phyloP scores from a whole-genome alignment of 2,888 invertebrate genomes.

The Elgonia sp. region DNA sequence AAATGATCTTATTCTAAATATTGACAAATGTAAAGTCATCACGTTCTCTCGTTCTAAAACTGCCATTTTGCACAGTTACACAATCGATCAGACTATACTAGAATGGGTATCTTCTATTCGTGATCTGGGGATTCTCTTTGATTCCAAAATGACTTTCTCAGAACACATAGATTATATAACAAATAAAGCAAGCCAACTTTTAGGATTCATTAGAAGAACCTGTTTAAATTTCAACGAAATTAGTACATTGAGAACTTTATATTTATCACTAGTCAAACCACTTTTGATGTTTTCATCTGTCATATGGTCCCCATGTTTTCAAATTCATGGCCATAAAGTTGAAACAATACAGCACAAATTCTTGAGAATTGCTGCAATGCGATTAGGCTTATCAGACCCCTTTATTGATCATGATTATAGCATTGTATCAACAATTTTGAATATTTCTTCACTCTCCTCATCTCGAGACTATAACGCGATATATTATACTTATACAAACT shows the following conservation, averaged over 20 bases:
- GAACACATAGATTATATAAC: neutral
- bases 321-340: neutral
- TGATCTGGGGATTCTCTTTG: neutral
- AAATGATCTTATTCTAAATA: neutral
- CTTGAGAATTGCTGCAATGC: neutral
- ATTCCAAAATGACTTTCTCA: neutral
- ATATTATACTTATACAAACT: neutral
- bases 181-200: neutral
- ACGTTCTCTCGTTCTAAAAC: neutral
- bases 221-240: neutral
- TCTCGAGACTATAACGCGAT: neutral
- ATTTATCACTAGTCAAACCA: neutral
- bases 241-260: neutral
- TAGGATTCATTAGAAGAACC: neutral
- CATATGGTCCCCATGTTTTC: neutral
- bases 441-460: neutral
- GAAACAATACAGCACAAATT: neutral
- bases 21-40: neutral
- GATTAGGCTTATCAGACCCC: neutral
- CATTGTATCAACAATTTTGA: neutral
- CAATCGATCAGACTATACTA: neutral
- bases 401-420: neutral
- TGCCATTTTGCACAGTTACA: neutral
- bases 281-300: neutral
- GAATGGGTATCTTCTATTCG: neutral